These are phyloP conservation scores for Pandemis heparana DNA, from an alignment of 2,888 invertebrate genomes.

Conservation along the genomic window DNA sequence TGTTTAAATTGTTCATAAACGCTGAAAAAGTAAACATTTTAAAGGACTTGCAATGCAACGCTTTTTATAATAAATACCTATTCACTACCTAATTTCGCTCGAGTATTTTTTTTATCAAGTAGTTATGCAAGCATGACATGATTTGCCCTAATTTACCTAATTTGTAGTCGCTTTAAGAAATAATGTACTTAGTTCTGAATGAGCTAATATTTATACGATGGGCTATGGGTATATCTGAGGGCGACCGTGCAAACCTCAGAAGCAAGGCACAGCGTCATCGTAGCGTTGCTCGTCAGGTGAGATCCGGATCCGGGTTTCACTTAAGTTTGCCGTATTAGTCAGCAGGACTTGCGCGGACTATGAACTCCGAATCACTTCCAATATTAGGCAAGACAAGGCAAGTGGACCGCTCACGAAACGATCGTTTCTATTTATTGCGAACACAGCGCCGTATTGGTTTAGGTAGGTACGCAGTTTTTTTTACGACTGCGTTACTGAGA, in stretches of 20 bases:
- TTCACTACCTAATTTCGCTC: too few relatives aligned
- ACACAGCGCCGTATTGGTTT: neutral
- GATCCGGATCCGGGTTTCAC: conserved; percentile 6
- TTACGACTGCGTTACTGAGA: neutral
- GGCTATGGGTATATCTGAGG: neutral
- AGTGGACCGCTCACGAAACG: neutral
- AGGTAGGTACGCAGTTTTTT: neutral
- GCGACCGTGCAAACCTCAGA: neutral
- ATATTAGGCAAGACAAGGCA: neutral
- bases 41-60: too few relatives aligned
- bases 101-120: too few relatives aligned
- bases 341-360: neutral
- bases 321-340: neutral
- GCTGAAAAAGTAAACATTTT: too few relatives aligned
- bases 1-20: too few relatives aligned
- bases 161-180: too few relatives aligned
- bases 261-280: neutral
- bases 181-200: too few relatives aligned
- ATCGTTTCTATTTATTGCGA: neutral
- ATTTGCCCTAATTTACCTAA: too few relatives aligned
- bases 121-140: too few relatives aligned
- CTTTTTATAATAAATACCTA: too few relatives aligned
- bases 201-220: too few relatives aligned
- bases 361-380: neutral
- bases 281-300: neutral